Percentiles rank a stretch among this genome's conserved stretches.
Evolutionary conservation across 2,797 vertebrate genomes (phyloP).

Genomic region (Bryconaethiops microstoma): DNA sequence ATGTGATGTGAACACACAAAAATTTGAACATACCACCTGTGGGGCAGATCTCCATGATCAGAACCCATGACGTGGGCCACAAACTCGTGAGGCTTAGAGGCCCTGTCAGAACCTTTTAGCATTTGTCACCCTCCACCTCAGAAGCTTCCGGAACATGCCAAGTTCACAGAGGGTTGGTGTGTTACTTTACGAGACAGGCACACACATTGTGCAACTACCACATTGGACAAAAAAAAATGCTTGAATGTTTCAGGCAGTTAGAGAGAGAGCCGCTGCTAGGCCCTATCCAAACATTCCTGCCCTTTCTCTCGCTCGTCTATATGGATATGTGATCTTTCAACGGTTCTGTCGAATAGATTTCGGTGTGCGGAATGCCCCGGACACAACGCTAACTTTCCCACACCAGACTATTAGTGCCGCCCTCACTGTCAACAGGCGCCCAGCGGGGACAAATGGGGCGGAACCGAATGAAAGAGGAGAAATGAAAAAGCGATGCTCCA

Average conservation of each 20-base stretch:
- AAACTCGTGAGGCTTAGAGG: not conserved
- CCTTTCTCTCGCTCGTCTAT: slow-evolving; percentile 53
- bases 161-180: not conserved
- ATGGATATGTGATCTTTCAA: slow-evolving; percentile 66
- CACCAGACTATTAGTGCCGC: slow-evolving; percentile 64
- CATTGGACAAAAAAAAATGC: slow-evolving; percentile 31
- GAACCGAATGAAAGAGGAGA: slow-evolving; percentile 64
- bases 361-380: slow-evolving; percentile 50
- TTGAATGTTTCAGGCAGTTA: slow-evolving; percentile 25
- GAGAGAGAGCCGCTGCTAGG: slow-evolving; percentile 20
- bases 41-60: not conserved
- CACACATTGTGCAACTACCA: slow-evolving; percentile 22
- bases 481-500: slow-evolving; percentile 61
- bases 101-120: slow-evolving; percentile 8
- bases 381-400: slow-evolving; percentile 66
- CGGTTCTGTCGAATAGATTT: slow-evolving; percentile 60
- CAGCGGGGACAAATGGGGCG: slow-evolving; percentile 67
- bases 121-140: slow-evolving; percentile 7
- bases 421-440: slow-evolving; percentile 72
- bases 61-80: not conserved
- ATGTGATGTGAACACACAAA: not conserved
- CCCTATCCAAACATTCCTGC: slow-evolving; percentile 54
- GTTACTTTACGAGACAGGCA: slow-evolving; percentile 7
- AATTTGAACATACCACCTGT: not conserved
- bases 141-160: slow-evolving; percentile 34